Base-by-base conservation (phyloP, 2,888 invertebrate genomes). In the Ennomos erosarius region DNA sequence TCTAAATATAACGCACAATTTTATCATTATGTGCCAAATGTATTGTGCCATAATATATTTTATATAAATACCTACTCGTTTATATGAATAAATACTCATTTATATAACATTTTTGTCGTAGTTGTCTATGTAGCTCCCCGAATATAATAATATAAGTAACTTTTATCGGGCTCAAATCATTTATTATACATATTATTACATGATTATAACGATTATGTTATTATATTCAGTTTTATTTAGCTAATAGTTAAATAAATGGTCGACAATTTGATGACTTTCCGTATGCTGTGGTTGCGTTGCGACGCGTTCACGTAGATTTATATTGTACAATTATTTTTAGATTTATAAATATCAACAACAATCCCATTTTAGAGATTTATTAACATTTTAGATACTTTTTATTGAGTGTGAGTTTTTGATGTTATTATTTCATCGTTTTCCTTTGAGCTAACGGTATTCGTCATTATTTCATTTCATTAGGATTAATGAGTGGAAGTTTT, bases 241-340 rank as follows among this genome's bases (percentile, higher is more conserved):
- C 48, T 65, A 62, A 71, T 64, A 66, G 47, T 65, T 68, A 70
- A 51, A 54, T 62, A n/a, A n/a, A 66, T 65, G 65, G 71, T 68
- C 71, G 74, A 78, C 74, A 78, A 76, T 81, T 78, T 79, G 78
- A 79, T 77, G 81, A 79, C 81, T 84, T 81, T 79, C 82, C 76
- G 73, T 76, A 59, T 73, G 68, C 78, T 82, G 81, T 81, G 82
- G 78, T 79, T 81, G 83, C 82, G 86, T 85, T 70, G 85, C 88
- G 91, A 88, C 87, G 85, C 87, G 91, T 92, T 91, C 90, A 90
- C 80, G 90, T 92, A 85, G 80, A 77, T 87, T 88, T 81, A 78
- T 71, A 77, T 76, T 81, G 76, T 86, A 84, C 79, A 81, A 79
- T 85, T 82, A 84, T 79, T 77, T 81, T 82, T 73, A 59, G 51